Percentiles rank a stretch among this genome's conserved stretches.
These are phyloP conservation scores for Odontamblyopus rebecca DNA, from an alignment of 2,797 vertebrate genomes.

Conservation along the genomic window DNA sequence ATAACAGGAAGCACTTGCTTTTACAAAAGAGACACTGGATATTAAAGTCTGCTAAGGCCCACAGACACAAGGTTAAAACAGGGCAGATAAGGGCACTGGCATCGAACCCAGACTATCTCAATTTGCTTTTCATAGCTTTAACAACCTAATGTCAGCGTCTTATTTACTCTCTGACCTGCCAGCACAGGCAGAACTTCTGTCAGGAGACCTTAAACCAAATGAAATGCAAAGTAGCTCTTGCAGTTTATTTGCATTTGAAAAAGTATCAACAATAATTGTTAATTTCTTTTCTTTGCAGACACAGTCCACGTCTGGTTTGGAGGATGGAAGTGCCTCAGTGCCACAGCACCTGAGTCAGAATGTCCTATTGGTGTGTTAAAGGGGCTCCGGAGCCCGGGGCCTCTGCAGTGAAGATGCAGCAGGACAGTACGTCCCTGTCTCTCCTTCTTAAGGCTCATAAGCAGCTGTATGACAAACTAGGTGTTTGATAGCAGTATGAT, in stretches of 20 bases:
- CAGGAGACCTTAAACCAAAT: not conserved
- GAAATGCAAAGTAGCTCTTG: not conserved
- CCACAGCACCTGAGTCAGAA: not conserved
- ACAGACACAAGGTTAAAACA: not conserved
- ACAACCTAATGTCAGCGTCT: too few relatives aligned
- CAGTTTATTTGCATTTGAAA: not conserved
- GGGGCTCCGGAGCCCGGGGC: not conserved
- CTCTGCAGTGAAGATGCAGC: not conserved
- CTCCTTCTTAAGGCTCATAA: not conserved
- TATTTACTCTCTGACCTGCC: not conserved
- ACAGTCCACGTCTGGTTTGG: not conserved
- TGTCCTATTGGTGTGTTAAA: constrained; percentile 9
- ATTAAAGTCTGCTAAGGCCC: not conserved
- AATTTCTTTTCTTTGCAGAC: not conserved
- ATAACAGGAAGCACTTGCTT: not conserved
- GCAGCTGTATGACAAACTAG: too few relatives aligned
- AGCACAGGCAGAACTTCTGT: not conserved
- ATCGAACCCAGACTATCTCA: too few relatives aligned
- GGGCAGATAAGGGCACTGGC: not conserved
- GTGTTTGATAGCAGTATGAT: too few relatives aligned
- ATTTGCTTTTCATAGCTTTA: too few relatives aligned
- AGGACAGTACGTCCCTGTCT: not conserved
- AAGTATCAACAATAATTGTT: not conserved
- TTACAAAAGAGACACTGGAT: not conserved
- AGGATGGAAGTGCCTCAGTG: not conserved